A percentile compares a stretch with the other conserved stretches of the same genome.
phyloP scores from a whole-genome alignment of 2,113 vertebrate species.

The Propithecus coquereli region DNA sequence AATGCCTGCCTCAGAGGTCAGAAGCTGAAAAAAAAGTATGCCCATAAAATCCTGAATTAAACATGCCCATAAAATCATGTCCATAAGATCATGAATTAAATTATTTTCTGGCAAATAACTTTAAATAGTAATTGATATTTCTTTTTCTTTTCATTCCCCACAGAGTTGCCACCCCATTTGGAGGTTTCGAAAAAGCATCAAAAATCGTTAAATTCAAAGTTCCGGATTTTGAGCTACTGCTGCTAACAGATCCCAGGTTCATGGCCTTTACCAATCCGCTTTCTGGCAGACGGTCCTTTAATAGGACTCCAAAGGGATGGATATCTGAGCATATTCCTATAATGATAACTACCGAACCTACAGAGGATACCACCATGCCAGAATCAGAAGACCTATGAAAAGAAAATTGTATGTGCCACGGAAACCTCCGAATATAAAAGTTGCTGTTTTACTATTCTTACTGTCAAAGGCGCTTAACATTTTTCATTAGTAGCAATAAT shows the following conservation, averaged over 20 bases:
- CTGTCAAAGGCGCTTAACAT: slow-evolving; percentile 59
- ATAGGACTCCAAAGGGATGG: slow-evolving; percentile 95
- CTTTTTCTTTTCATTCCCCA: slow-evolving; percentile 68
- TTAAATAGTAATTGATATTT: not conserved
- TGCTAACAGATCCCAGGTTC: slow-evolving; percentile 83
- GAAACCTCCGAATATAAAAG: not conserved
- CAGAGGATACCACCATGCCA: slow-evolving; percentile 82
- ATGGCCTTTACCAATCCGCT: slow-evolving; percentile 83
- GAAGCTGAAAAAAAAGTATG: not conserved
- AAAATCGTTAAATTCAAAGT: slow-evolving; percentile 86
- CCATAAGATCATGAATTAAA: not conserved
- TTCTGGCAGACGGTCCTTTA: slow-evolving; percentile 91
- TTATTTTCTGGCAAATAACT: slow-evolving; percentile 23
- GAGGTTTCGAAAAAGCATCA: slow-evolving; percentile 92
- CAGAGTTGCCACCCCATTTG: slow-evolving; percentile 96
- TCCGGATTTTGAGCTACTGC: slow-evolving; percentile 85
- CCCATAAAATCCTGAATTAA: not conserved
- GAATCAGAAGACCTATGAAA: slow-evolving; percentile 96
- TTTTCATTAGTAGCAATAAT: slow-evolving; percentile 37
- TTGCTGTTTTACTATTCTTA: slow-evolving; percentile 16
- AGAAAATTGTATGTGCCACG: not conserved
- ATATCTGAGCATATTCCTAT: slow-evolving; percentile 80
- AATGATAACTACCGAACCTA: slow-evolving; percentile 79
- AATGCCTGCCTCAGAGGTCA: not conserved
- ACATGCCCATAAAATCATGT: not conserved